Evolutionary conservation across 2,113 vertebrate genomes (phyloP), one percentile per base, ranked within the genome.

Genomic region (Erinaceus europaeus): DNA sequence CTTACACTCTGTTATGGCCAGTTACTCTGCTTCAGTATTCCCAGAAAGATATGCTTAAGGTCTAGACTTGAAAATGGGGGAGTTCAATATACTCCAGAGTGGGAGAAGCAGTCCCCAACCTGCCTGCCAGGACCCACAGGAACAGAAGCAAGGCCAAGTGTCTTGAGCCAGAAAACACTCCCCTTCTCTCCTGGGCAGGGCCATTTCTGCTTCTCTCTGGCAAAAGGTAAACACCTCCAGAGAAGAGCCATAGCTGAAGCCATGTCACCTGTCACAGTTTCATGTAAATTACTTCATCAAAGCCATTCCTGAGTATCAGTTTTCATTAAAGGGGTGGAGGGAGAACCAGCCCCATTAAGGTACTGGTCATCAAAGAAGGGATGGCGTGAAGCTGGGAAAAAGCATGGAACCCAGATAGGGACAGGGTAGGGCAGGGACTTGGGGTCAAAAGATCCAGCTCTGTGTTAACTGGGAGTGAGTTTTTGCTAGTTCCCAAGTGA

Each of bases 121-220:
- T n/a, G 44, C 14, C 40, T 8, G 29, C 77, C 3, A 1, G 72
- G 29, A 72, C 53, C 6, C 61, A n/a, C 0, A 2, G 27, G 32
- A 25, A 44, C 2, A 9, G 14, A 15, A 68, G 27, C 38, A 4
- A 29, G 62, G n/a, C 32, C 14, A 4, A 14, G 57, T 48, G 13
- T 4, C 5, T 68, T 21, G 9, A 0, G 5, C 57, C 17, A 48
- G 2, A 3, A 8, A 25, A 38, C 84, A 6, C 1, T 1, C 9
- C 1, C 0, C 34, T 4, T 23, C 13, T 50, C 0, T 0, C 21
- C 0, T 8, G 34, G 67, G 29, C 27, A 57, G 46, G 65, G 34
- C 53, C 12, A 1, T 5, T 25, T 57, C 29, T 25, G n/a, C 5
- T 13, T 11, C 36, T 17, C 34, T 46, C 83, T n/a, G 13, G 67